Evolutionary conservation across 2,797 vertebrate genomes (phyloP), one percentile per base, ranked within the genome.

Genomic region (Pantherophis alleghaniensis): DNA sequence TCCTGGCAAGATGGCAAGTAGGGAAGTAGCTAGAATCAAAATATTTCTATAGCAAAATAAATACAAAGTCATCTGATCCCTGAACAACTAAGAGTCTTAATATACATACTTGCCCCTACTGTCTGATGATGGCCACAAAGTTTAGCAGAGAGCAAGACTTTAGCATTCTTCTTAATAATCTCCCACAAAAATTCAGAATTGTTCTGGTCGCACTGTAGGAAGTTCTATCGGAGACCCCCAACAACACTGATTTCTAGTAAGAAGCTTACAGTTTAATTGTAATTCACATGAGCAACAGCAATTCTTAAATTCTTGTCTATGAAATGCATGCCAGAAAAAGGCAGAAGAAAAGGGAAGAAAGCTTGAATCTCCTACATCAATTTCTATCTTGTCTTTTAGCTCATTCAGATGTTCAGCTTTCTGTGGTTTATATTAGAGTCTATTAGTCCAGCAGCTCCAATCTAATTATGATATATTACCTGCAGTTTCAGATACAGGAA

Each of bases 401-500:
- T 94, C 83, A 56, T 90, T 60, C 91, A 26, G 20, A 60, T 92
- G 56, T 60, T 94, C 47, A 93, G 0, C 18, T 55, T 91, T 26
- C 24, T 63, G 87, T 92, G 28, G 56, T n/a, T 89, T 95, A 2
- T 47, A 86, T 93, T n/a, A 74, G 56, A 91, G 88, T 87, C 87
- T 83, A 87, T 26, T 91, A 93, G 91, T 26, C 89, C 88, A 66
- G 32, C 22, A 63, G 32, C 26, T n/a, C n/a, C 61, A 90, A 53
- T 56, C 55, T 92, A n/a, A 95, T 91, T 88, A 59, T 94, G 87
- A 90, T 95, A 93, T 79, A 69, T 92, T 88, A 37, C 87, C 92
- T 94, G 89, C 37, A 32, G 16, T 28, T 59, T 86, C 47, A 61
- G 24, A 20, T 55, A 87, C 51, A 87, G 26, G 37, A 3, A 56